A percentile compares a stretch with the other conserved stretches of the same genome.
Evolutionary conservation across 2,888 invertebrate genomes (phyloP).

Genomic region (Catocala sponsa): DNA sequence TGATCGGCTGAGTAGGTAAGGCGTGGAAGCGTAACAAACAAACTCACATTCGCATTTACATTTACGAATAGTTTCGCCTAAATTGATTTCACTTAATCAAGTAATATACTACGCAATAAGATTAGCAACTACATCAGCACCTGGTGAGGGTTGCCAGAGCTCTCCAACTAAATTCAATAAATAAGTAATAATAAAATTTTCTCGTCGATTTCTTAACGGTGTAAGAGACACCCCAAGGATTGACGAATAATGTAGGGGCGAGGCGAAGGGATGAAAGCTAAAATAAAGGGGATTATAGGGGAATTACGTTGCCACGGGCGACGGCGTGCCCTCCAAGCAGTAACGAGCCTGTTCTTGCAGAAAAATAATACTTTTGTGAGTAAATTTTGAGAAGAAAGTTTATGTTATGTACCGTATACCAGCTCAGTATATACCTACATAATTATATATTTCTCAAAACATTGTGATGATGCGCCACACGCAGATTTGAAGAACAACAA

Average conservation of each 20-base stretch:
- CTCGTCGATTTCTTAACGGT: slow-evolving; percentile 57
- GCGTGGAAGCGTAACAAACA: too few relatives aligned
- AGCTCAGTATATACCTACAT: too few relatives aligned
- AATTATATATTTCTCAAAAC: too few relatives aligned
- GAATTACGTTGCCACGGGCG: slow-evolving; percentile 76
- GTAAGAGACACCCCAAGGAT: slow-evolving; percentile 62
- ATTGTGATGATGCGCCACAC: too few relatives aligned
- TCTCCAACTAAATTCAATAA: not conserved
- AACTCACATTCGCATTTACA: too few relatives aligned
- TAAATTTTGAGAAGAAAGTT: slow-evolving; percentile 29
- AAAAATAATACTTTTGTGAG: slow-evolving; percentile 59
- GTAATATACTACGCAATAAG: too few relatives aligned
- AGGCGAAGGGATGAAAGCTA: slow-evolving; percentile 71
- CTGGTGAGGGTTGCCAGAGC: too few relatives aligned
- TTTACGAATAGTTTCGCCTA: too few relatives aligned
- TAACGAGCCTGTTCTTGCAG: slow-evolving; percentile 64
- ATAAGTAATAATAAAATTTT: slow-evolving; percentile 15
- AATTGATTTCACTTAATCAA: too few relatives aligned
- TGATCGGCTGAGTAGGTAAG: too few relatives aligned
- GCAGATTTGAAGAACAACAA: too few relatives aligned
- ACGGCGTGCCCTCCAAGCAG: slow-evolving; percentile 55
- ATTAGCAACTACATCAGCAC: too few relatives aligned
- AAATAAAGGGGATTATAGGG: slow-evolving; percentile 82
- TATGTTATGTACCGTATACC: not conserved
- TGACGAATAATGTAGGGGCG: slow-evolving; percentile 65